A percentile compares a stretch with the other conserved stretches of the same genome.
phyloP scores from a whole-genome alignment of 2,888 invertebrate genomes.

The Agonopterix subpropinquella region DNA sequence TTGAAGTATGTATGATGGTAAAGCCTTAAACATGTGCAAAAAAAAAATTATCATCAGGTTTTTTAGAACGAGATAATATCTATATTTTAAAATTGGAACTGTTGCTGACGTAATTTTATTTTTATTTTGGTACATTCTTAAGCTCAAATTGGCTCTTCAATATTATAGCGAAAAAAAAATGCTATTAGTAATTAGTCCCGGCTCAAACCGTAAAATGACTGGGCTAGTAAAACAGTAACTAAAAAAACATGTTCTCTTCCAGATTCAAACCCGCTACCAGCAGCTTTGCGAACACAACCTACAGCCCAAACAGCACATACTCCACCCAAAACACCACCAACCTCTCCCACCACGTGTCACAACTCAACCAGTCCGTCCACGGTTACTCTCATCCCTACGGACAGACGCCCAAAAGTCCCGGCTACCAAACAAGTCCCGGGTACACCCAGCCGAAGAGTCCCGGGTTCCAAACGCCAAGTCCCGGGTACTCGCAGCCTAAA shows the following conservation, averaged over 20 bases:
- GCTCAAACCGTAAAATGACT: too few species aligned
- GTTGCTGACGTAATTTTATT: too few species aligned
- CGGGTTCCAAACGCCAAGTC: slow-evolving; percentile 7
- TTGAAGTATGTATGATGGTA: too few species aligned
- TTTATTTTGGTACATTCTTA: too few species aligned
- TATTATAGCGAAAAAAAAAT: too few species aligned
- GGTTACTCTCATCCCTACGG: slow-evolving; percentile 19
- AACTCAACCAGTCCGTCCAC: slow-evolving; percentile 47
- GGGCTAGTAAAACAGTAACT: too few species aligned
- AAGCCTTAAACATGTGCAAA: too few species aligned
- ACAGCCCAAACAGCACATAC: slow-evolving; percentile 62
- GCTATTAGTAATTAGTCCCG: too few species aligned
- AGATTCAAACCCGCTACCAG: slow-evolving; percentile 58
- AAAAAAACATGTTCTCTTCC: slow-evolving; percentile 18
- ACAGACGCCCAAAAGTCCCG: slow-evolving; percentile 10
- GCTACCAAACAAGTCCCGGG: slow-evolving; percentile 1
- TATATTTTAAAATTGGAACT: too few species aligned
- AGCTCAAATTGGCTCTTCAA: too few species aligned
- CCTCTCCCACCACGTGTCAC: slow-evolving; percentile 38
- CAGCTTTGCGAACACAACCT: slow-evolving; percentile 63
- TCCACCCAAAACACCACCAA: slow-evolving; percentile 29
- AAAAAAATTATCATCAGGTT: too few species aligned
- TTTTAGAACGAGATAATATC: too few species aligned
- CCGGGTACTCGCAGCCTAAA: slow-evolving; percentile 2
- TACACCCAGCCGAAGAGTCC: slow-evolving; percentile 2